Conservation (phyloP, 2,113 vertebrate genomes). For the Albula glossodonta region DNA sequence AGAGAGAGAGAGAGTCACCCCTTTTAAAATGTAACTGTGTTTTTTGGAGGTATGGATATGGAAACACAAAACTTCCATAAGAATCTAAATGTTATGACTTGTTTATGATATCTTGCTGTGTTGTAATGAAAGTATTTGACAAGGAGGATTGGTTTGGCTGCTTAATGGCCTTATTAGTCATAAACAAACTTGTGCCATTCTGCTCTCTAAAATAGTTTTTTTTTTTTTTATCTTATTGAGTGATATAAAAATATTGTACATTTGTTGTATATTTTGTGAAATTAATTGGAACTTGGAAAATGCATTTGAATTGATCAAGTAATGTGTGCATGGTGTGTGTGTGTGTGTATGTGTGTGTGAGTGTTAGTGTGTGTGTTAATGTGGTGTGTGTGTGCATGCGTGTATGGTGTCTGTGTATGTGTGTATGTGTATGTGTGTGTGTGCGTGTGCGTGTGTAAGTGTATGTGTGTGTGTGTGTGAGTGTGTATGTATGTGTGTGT, state of each 20-base stretch:
- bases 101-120: not conserved
- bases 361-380: too few relatives aligned
- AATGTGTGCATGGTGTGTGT: not conserved
- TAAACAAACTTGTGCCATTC: not conserved
- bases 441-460: too few relatives aligned
- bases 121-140: not conserved
- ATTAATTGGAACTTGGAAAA: not conserved
- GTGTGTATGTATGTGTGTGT: too few relatives aligned
- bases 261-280: slow-evolving; percentile 6
- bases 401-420: too few relatives aligned
- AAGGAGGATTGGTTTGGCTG: not conserved
- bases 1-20: too few relatives aligned
- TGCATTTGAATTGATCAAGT: slow-evolving; percentile 15
- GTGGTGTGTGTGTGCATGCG: not conserved
- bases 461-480: too few relatives aligned
- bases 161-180: not conserved
- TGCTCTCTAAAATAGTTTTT: not conserved
- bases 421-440: not conserved
- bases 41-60: too few relatives aligned
- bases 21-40: too few relatives aligned
- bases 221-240: not conserved
- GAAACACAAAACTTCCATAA: too few relatives aligned
- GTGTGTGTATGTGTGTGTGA: not conserved
- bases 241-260: not conserved
- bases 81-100: too few relatives aligned